Conservation (phyloP, 2,888 invertebrate genomes). For the Smittia aterrima region DNA sequence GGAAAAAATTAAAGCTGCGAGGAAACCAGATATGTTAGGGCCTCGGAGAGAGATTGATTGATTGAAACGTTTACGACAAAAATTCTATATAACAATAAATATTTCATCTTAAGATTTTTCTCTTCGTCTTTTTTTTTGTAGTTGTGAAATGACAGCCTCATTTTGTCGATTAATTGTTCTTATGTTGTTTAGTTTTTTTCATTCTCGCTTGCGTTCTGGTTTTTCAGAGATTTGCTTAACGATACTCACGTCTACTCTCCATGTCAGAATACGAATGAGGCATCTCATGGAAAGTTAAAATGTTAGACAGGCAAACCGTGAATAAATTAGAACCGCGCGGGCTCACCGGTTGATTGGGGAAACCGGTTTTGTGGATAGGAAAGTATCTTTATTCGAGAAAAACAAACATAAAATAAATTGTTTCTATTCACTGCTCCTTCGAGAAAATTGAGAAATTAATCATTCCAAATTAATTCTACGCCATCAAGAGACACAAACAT, state of each 20-base stretch:
- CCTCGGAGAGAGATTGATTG: conserved; percentile 31
- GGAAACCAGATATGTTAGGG: conserved; percentile 23
- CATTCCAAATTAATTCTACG: conserved; percentile 36
- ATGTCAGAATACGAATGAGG: too few relatives aligned
- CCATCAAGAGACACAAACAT: conserved; percentile 36
- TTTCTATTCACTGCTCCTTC: conserved; percentile 13
- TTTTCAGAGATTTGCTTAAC: not conserved
- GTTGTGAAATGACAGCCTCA: conserved; percentile 33
- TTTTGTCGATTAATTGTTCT: conserved; percentile 40
- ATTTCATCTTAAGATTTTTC: conserved; percentile 5
- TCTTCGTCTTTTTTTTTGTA: not conserved
- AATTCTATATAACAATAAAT: conserved; percentile 32
- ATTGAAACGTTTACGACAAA: conserved; percentile 41
- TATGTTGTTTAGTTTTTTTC: conserved; percentile 17
- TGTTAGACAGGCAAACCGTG: conserved; percentile 26
- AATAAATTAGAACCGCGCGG: conserved; percentile 35
- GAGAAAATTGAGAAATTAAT: conserved; percentile 38
- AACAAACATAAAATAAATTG: conserved; percentile 25
- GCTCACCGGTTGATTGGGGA: not conserved
- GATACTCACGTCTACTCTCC: too few relatives aligned
- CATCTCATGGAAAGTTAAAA: not conserved
- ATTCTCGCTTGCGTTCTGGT: not conserved
- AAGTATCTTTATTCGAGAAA: not conserved
- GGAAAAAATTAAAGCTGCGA: conserved; percentile 18
- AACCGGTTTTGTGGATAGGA: conserved; percentile 22